A percentile compares a stretch with the other conserved stretches of the same genome.
Evolutionary conservation across 2,797 vertebrate species (phyloP).

Genomic region (Mormyrus hasselquistii): DNA sequence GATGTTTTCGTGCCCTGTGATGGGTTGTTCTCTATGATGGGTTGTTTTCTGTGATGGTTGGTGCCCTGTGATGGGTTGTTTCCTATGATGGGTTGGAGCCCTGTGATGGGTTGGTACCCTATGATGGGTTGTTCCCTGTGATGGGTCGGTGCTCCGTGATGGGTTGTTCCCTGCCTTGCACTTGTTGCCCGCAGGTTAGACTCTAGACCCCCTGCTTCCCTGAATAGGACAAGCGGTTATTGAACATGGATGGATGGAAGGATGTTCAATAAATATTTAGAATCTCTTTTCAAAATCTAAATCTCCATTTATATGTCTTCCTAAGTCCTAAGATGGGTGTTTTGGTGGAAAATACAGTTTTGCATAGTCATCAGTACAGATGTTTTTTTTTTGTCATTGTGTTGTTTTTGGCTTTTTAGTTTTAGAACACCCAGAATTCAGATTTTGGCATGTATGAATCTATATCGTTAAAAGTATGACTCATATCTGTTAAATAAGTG

Average conservation of each 20-base stretch:
- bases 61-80: too few relatives aligned
- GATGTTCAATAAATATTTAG: neutral
- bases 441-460: neutral
- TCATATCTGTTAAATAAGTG: neutral
- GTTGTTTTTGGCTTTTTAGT: neutral
- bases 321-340: neutral
- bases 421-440: neutral
- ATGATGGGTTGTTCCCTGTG: neutral
- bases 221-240: neutral
- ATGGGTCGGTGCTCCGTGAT: neutral
- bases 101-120: too few relatives aligned
- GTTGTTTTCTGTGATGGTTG: too few relatives aligned
- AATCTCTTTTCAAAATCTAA: neutral
- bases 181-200: neutral
- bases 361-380: neutral
- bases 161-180: neutral
- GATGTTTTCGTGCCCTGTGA: too few relatives aligned
- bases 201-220: neutral
- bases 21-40: too few relatives aligned
- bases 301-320: neutral
- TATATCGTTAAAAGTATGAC: neutral
- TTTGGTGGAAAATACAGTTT: neutral
- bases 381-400: neutral
- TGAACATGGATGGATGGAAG: neutral
- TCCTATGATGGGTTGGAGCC: too few relatives aligned